Evolutionary conservation across 2,888 invertebrate species (phyloP).

Genomic region (Lasioglossum calceatum): DNA sequence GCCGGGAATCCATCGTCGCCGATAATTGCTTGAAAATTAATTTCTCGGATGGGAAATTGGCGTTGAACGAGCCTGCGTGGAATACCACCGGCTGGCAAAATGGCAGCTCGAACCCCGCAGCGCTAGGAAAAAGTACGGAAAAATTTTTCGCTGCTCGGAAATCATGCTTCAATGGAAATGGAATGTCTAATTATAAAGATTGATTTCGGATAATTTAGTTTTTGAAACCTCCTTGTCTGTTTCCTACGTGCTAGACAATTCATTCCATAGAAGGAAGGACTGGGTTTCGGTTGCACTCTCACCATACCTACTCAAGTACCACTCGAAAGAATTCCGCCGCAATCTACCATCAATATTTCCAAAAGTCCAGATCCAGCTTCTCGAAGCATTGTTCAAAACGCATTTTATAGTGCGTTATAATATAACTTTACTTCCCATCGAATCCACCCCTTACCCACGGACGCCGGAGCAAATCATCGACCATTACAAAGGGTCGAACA

Average conservation of each 20-base stretch:
- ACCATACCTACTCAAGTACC: not conserved
- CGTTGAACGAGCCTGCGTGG: conserved; percentile 27
- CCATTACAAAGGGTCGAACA: conserved; percentile 23
- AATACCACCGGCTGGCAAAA: conserved; percentile 11
- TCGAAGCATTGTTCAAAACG: not conserved
- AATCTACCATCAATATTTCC: not conserved
- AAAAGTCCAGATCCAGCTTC: not conserved
- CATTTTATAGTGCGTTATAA: not conserved
- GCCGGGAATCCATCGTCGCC: conserved; percentile 8
- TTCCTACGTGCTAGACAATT: not conserved
- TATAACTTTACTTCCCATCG: not conserved
- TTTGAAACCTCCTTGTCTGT: not conserved
- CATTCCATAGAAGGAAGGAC: not conserved
- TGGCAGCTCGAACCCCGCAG: not conserved
- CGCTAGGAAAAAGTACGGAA: not conserved
- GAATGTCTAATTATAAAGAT: not conserved
- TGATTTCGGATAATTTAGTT: not conserved
- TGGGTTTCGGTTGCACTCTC: not conserved
- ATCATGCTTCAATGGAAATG: not conserved
- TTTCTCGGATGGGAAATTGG: conserved; percentile 35
- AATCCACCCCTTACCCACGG: not conserved
- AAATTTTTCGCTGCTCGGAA: not conserved
- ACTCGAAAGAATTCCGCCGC: not conserved
- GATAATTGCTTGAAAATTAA: conserved; percentile 56
- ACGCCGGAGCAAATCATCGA: conserved; percentile 4